Percentiles rank a stretch among this genome's conserved stretches.
Evolutionary conservation across 1,140 invertebrate genomes (phyloP).

Genomic region (Apis florea): DNA sequence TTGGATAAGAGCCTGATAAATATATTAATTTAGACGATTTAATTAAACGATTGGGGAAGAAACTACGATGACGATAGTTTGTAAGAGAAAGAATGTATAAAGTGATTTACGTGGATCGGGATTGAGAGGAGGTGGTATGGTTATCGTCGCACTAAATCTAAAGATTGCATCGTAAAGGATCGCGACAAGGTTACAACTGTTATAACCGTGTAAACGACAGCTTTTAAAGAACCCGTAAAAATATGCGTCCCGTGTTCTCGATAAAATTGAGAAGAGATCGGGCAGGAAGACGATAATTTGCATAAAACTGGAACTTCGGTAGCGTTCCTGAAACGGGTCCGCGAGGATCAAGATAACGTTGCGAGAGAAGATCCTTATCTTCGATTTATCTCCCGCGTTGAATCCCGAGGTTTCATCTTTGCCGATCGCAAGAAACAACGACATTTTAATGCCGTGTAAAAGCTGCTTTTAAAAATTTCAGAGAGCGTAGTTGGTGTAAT

Average conservation of each 20-base stretch:
- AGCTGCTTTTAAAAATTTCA: neutral
- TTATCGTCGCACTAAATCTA: neutral
- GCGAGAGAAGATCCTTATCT: neutral
- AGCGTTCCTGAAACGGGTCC: neutral
- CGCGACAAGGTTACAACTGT: neutral
- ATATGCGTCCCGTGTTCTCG: neutral
- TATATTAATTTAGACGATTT: no score
- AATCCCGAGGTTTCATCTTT: neutral
- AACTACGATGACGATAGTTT: no score
- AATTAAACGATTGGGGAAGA: no score
- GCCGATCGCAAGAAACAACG: neutral
- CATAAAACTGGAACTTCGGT: conserved; percentile 1
- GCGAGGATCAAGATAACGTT: neutral
- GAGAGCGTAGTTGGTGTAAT: no score
- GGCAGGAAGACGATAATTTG: neutral
- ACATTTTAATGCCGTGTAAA: neutral
- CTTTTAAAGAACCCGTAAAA: neutral
- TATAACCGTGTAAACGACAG: neutral
- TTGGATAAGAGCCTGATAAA: no score
- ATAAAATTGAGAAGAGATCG: neutral
- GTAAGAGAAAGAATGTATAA: no score
- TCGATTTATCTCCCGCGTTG: no score
- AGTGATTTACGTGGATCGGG: neutral
- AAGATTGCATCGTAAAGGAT: neutral
- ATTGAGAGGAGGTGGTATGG: neutral